Evolutionary conservation across 2,113 vertebrate genomes (phyloP).

Genomic region (Sakesphorus luctuosus): DNA sequence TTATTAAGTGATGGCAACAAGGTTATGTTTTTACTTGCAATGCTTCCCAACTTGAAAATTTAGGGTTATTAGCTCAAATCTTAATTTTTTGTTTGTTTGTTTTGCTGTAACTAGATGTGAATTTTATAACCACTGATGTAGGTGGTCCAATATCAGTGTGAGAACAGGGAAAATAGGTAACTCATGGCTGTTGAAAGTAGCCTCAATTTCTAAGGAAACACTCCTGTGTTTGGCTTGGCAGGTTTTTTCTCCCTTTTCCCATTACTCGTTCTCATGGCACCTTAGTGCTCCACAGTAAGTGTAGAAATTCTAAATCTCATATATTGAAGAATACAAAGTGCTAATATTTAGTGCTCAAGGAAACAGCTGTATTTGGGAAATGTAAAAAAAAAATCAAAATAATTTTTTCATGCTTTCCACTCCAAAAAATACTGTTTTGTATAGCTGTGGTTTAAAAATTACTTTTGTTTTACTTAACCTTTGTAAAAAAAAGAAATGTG

Average conservation of each 20-base stretch:
- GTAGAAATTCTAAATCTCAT: accelerated
- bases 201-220: not conserved
- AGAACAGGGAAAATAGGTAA: not conserved
- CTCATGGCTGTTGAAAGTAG: not conserved
- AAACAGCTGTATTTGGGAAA: not conserved
- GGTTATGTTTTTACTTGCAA: conserved; percentile 79
- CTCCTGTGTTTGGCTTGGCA: not conserved
- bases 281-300: not conserved
- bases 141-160: not conserved
- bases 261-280: not conserved
- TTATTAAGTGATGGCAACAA: conserved; percentile 77
- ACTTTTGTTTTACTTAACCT: not conserved
- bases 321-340: not conserved
- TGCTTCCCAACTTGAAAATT: conserved; percentile 70
- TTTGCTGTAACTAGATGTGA: not conserved
- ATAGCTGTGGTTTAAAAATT: too few relatives aligned
- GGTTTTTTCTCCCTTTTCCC: not conserved
- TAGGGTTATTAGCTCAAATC: not conserved
- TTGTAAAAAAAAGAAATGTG: not conserved
- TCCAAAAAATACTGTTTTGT: accelerated
- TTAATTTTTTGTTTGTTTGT: not conserved
- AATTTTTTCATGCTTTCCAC: not conserved
- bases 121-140: not conserved
- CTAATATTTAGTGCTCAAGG: not conserved
- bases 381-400: not conserved